These are phyloP conservation scores for Homarus gammarus DNA, from an alignment of 2,888 invertebrate genomes.

Conservation along the genomic window DNA sequence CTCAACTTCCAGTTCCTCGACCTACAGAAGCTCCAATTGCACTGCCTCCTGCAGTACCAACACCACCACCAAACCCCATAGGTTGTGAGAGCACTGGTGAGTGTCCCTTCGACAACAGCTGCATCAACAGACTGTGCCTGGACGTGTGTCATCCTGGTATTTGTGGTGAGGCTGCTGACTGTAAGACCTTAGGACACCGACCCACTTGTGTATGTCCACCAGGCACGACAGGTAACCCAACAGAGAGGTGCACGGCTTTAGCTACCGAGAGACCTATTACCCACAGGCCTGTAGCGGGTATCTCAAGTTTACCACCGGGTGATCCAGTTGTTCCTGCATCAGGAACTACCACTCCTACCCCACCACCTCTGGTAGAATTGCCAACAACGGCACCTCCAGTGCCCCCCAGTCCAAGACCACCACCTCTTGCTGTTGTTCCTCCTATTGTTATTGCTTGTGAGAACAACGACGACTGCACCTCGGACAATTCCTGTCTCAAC, in stretches of 20 bases:
- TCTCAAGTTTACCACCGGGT: conserved; percentile 11
- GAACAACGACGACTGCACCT: conserved; percentile 78
- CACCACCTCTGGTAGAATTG: conserved; percentile 17
- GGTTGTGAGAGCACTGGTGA: conserved; percentile 58
- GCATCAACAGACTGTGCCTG: conserved; percentile 59
- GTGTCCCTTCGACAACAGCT: conserved; percentile 53
- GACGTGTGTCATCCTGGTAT: conserved; percentile 63
- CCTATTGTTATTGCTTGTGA: conserved; percentile 81
- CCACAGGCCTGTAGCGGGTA: conserved; percentile 48
- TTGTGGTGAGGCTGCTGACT: conserved; percentile 78
- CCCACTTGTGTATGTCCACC: conserved; percentile 82
- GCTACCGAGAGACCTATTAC: conserved; percentile 51
- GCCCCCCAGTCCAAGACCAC: conserved; percentile 46
- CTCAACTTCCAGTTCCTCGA: conserved; percentile 33
- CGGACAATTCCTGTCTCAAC: conserved; percentile 68
- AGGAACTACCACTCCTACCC: conserved; percentile 40
- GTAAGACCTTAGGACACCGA: conserved; percentile 79
- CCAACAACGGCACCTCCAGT: conserved; percentile 3
- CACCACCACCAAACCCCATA: conserved; percentile 26
- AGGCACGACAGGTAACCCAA: conserved; percentile 76
- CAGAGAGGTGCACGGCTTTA: conserved; percentile 75
- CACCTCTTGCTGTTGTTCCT: conserved; percentile 57
- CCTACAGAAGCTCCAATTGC: conserved; percentile 44
- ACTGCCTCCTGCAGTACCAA: conserved; percentile 28
- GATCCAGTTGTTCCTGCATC: conserved; percentile 32